phyloP scores from a whole-genome alignment of 2,113 vertebrate genomes.

The Upupa epops region DNA sequence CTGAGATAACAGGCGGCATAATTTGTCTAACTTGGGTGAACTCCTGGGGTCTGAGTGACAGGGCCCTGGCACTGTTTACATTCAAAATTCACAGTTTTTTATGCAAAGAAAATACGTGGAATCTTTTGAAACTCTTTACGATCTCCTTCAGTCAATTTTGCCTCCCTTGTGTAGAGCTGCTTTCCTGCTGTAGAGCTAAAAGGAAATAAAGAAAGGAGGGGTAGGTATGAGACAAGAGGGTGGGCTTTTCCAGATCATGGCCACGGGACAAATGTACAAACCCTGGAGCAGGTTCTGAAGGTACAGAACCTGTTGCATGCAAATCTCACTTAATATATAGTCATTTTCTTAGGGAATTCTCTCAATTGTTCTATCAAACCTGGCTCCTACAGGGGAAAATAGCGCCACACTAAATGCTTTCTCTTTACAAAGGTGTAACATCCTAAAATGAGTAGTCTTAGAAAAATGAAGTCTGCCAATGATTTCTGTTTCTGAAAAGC shows the following conservation, averaged over 20 bases:
- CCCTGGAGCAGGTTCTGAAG: neutral
- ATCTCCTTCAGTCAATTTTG: neutral
- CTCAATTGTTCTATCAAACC: neutral
- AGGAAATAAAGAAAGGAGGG: neutral
- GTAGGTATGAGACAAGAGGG: neutral
- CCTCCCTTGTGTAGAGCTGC: neutral
- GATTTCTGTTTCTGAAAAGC: neutral
- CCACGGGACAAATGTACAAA: neutral
- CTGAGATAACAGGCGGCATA: constrained; percentile 7
- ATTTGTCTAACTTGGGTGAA: constrained; percentile 23
- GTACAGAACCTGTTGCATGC: neutral
- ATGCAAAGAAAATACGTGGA: neutral
- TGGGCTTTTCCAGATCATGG: neutral
- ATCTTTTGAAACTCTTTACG: neutral
- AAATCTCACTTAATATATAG: neutral
- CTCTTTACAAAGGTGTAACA: neutral
- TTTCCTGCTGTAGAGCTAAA: neutral
- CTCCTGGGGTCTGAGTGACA: constrained; percentile 36
- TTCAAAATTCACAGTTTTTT: neutral
- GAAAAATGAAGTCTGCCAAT: neutral
- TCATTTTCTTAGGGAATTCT: neutral
- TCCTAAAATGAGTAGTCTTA: neutral
- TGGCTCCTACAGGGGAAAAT: neutral
- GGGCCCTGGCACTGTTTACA: neutral
- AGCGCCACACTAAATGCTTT: neutral